Percentiles rank a stretch among this genome's conserved stretches.
Conservation (phyloP, 1,140 invertebrate genomes). For the Aplysia californica region DNA sequence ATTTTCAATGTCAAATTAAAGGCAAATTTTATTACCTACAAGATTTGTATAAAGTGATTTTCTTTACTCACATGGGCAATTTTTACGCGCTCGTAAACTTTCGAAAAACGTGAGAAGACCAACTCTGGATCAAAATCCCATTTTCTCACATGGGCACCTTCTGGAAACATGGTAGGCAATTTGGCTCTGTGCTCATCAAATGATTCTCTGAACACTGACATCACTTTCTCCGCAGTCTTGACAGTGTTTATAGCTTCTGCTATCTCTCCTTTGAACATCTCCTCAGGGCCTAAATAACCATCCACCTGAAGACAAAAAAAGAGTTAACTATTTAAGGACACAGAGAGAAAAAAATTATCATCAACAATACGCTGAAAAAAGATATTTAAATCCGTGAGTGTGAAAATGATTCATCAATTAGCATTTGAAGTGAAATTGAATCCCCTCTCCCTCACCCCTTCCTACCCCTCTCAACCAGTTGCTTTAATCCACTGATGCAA, state of each 20-base stretch:
- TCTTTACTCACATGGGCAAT: constrained; percentile 77
- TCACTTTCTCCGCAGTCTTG: constrained; percentile 84
- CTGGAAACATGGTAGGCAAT: constrained; percentile 75
- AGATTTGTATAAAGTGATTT: no score
- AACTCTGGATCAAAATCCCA: constrained; percentile 92
- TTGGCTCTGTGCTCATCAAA: constrained; percentile 77
- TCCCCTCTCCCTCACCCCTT: no score
- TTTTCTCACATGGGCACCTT: constrained; percentile 71
- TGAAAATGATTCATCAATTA: no score
- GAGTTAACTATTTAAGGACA: no score
- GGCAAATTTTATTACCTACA: no score
- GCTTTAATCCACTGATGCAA: no score
- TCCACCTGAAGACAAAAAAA: constrained; percentile 78
- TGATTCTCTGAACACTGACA: constrained; percentile 77
- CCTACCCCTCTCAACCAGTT: no score
- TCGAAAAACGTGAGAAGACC: constrained; percentile 86
- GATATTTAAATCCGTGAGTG: no score
- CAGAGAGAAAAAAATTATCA: no score
- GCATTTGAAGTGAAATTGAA: no score
- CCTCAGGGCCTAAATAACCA: constrained; percentile 85
- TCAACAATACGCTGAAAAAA: no score
- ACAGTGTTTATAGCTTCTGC: constrained; percentile 81
- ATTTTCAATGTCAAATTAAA: no score
- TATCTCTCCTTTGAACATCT: constrained; percentile 77
- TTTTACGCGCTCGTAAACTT: constrained; percentile 83